Base-by-base conservation (phyloP, 2,113 vertebrate species). In the Myrmecophaga tridactyla region DNA sequence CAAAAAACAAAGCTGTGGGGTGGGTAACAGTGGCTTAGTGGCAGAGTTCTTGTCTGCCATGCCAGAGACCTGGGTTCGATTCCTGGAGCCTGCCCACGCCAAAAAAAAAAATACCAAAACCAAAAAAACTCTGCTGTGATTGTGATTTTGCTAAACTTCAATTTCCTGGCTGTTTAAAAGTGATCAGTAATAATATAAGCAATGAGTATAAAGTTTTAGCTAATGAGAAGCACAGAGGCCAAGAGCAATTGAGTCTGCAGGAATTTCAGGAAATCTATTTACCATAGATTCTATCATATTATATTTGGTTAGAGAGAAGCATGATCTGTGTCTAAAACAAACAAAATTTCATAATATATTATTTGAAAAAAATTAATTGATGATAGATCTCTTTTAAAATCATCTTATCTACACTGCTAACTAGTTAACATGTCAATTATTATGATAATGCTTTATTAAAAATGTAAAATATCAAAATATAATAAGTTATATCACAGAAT, bases 91-190 rank as follows among this genome's bases (percentile, higher is more conserved):
- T n/a, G n/a, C n/a, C n/a, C n/a, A n/a, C n/a, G n/a, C n/a, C n/a
- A n/a, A n/a, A n/a, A n/a, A n/a, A n/a, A n/a, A n/a, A n/a, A n/a
- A n/a, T n/a, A n/a, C n/a, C n/a, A n/a, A n/a, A n/a, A n/a, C n/a
- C n/a, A n/a, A n/a, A n/a, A n/a, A n/a, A n/a, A n/a, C n/a, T n/a
- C n/a, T n/a, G n/a, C n/a, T n/a, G n/a, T n/a, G n/a, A n/a, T n/a
- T n/a, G n/a, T 41, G 23, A 48, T 77, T 85, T 76, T 39, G 88
- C 43, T 75, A 63, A 86, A 70, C 13, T 90, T 92, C 53, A 95
- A 76, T 63, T 90, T 87, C 27, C 12, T 51, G 23, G 20, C 1
- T 43, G 7, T 25, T 6, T 78, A 75, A 67, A 63, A 86, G n/a
- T 39, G 9, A 31, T 58, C 31, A 83, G 9, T 72, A 77, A 27